phyloP scores from a whole-genome alignment of 2,797 vertebrate genomes.

The Sarcophilus harrisii region DNA sequence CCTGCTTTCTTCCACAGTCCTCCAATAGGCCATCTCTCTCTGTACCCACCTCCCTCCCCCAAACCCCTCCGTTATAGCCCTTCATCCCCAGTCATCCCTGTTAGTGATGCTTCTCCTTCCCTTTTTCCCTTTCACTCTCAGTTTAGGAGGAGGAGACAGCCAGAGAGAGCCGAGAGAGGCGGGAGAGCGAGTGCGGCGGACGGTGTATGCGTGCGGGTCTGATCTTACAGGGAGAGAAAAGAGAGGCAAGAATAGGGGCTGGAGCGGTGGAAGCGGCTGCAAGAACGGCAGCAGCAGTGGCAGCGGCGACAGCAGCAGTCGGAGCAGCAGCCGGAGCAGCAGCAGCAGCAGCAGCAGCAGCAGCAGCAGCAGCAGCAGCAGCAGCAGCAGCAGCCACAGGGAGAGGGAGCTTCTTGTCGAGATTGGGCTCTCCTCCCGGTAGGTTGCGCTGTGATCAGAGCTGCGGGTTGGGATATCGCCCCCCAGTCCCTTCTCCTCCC shows the following conservation, averaged over 20 bases:
- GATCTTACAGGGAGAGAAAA: not conserved
- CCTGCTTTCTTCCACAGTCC: not conserved
- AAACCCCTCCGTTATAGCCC: not conserved
- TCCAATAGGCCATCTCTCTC: slow-evolving; percentile 18
- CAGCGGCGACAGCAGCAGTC: not conserved
- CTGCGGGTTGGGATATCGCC: slow-evolving; percentile 55
- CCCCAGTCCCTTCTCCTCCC: not conserved
- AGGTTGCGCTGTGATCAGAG: slow-evolving; percentile 78
- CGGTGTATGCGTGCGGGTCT: not conserved
- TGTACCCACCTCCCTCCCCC: not conserved
- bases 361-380: slow-evolving; percentile 49
- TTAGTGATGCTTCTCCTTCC: slow-evolving; percentile 28
- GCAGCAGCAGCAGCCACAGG: slow-evolving; percentile 50
- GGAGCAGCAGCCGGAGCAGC: slow-evolving; percentile 13
- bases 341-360: no score
- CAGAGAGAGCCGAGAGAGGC: not conserved
- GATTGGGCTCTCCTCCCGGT: slow-evolving; percentile 69
- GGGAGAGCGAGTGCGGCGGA: not conserved
- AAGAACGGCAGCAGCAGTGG: not conserved
- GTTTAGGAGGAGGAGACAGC: slow-evolving; percentile 70
- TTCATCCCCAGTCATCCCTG: slow-evolving; percentile 50
- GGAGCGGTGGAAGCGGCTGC: not conserved
- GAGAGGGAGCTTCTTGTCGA: not conserved
- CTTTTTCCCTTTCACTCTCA: slow-evolving; percentile 39
- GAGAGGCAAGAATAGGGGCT: not conserved